A percentile compares a stretch with the other conserved stretches of the same genome.
Evolutionary conservation across 2,113 vertebrate genomes (phyloP).

Genomic region (Natator depressus): DNA sequence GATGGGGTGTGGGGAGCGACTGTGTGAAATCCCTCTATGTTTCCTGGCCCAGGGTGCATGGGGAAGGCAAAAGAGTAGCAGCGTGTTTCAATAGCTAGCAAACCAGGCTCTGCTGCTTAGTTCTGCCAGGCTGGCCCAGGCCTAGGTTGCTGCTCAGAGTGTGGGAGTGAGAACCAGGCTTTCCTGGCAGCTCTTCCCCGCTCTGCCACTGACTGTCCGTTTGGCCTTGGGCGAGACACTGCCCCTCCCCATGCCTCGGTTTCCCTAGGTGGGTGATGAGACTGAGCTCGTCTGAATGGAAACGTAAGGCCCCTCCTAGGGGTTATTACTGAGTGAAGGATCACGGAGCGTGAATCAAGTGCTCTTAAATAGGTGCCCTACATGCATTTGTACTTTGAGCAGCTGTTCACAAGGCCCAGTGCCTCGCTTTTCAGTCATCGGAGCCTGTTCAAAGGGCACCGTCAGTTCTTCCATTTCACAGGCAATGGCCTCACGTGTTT

Average conservation of each 20-base stretch:
- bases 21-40: neutral
- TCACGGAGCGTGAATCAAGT: neutral
- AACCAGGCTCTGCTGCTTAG: too few species aligned
- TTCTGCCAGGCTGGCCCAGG: too few species aligned
- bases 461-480: neutral
- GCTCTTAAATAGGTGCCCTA: neutral
- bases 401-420: neutral
- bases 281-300: neutral
- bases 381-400: neutral
- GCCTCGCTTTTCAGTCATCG: neutral
- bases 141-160: too few species aligned
- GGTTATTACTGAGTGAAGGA: neutral
- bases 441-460: accelerated
- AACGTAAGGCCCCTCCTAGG: neutral
- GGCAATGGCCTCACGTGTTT: neutral
- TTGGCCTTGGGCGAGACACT: too few species aligned
- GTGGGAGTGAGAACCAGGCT: neutral
- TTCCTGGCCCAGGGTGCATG: neutral
- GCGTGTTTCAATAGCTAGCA: accelerated
- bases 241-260: neutral
- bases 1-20: neutral
- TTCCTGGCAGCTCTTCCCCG: too few species aligned
- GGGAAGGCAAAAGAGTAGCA: neutral
- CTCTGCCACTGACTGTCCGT: neutral
- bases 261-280: neutral